These are phyloP conservation scores for Petromus typicus DNA, from an alignment of 2,113 vertebrate species.

Conservation along the genomic window DNA sequence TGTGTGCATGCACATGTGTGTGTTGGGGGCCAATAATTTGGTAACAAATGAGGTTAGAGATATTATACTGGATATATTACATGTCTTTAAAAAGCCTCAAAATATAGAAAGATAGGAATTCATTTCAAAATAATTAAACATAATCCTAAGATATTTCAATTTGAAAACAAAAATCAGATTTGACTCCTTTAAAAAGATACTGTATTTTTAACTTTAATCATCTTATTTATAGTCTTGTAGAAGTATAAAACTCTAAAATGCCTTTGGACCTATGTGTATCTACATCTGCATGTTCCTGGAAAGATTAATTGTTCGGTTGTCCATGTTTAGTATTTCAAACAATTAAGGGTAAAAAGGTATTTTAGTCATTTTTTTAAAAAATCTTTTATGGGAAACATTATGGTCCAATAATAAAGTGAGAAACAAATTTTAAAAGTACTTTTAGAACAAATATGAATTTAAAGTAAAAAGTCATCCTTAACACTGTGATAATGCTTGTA, in stretches of 20 bases:
- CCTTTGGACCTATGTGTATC: not conserved
- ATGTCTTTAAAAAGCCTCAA: not conserved
- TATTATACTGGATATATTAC: not conserved
- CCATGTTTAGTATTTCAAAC: not conserved
- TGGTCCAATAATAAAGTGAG: not conserved
- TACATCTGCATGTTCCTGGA: not conserved
- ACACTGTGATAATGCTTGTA: not conserved
- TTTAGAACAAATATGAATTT: not conserved
- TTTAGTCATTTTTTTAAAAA: not conserved
- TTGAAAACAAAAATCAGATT: not conserved
- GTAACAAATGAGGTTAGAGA: not conserved
- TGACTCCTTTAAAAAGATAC: not conserved
- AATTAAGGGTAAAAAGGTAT: not conserved
- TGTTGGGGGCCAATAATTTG: not conserved
- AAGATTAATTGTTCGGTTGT: not conserved
- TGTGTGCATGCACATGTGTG: not conserved
- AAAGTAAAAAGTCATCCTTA: not conserved
- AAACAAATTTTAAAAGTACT: not conserved
- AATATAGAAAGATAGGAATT: not conserved
- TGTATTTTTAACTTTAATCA: not conserved
- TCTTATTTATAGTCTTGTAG: not conserved
- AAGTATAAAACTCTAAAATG: not conserved
- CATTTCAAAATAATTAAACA: not conserved
- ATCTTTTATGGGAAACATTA: not conserved
- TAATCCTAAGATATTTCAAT: not conserved